Percentiles rank a stretch among this genome's conserved stretches.
These are phyloP conservation scores for Gymnothorax javanicus DNA, from an alignment of 2,797 vertebrate genomes.

Conservation along the genomic window DNA sequence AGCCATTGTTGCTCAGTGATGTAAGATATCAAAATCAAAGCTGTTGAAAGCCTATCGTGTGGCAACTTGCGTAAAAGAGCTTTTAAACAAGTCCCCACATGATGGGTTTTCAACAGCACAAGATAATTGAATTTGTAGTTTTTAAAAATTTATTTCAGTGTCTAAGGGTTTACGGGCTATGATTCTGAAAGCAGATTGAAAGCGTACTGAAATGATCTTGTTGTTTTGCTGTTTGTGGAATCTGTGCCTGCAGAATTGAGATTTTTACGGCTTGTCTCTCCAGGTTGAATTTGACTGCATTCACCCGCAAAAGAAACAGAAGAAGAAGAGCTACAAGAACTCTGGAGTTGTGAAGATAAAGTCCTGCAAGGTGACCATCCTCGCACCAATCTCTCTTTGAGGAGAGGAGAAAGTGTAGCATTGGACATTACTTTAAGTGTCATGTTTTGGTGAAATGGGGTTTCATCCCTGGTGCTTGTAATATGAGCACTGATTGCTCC, in stretches of 20 bases:
- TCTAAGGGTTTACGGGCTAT: not conserved
- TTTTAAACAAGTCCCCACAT: no score
- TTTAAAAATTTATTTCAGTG: no score
- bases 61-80: no score
- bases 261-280: not conserved
- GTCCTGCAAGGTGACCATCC: constrained; percentile 76
- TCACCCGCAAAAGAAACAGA: constrained; percentile 88
- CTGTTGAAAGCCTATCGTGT: no score
- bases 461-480: not conserved
- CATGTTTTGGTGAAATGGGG: not conserved
- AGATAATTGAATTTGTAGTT: no score
- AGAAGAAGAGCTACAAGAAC: constrained; percentile 93
- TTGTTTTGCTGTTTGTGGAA: not conserved
- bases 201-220: not conserved
- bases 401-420: not conserved
- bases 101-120: no score
- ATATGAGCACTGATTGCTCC: not conserved
- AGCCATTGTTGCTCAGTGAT: no score
- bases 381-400: not conserved
- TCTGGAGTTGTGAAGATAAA: constrained; percentile 85
- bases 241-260: not conserved
- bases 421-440: not conserved
- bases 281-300: constrained; percentile 88
- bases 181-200: not conserved
- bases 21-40: no score